Evolutionary conservation across 2,113 vertebrate genomes (phyloP), one percentile per base, ranked within the genome.

Genomic region (Rattus rattus): DNA sequence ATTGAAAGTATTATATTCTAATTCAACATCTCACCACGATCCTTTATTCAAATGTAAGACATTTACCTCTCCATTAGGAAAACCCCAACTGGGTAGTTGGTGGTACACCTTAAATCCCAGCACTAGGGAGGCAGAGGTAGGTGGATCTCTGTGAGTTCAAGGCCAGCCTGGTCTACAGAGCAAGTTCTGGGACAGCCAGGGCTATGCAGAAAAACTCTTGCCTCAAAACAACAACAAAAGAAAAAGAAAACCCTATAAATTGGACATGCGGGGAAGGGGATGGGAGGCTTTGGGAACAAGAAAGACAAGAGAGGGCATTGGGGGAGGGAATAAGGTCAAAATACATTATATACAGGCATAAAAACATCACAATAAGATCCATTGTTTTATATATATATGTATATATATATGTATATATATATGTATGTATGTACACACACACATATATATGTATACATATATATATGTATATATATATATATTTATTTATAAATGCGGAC

Each of bases 41-140:
- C 7, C 33, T 95, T 79, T 89, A 43, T 90, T 92, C 19, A 24
- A 84, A 85, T 95, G 19, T 9, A 87, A 93, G 75, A 9, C 84
- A 80, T 70, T 26, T 20, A 11, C 33, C 56, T 76, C 14, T 76
- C 43, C 43, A 52, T 3, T 22, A 88, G 63, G 47, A 79, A 88
- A 89, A 79, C 11, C 30, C 85, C 5, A 33, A n/a, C 77, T 36
- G 28, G 52, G 77, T 13, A 67, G 28, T 61, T 28, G 39, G 56
- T 28, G 11, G 80, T 0, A 19, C 5, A n/a, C 56, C 80, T 61
- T 83, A 61, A 83, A 61, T 83, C 56, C 22, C 22, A 83, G n/a
- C 22, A 39, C 81, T 84, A 2, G 24, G n/a, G 59, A 84, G 81
- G 81, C 56, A 63, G n/a, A 63, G 81, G n/a, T 12, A 63, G 12